A percentile compares a stretch with the other conserved stretches of the same genome.
Evolutionary conservation across 2,888 invertebrate genomes (phyloP).

Genomic region (Automeris io): DNA sequence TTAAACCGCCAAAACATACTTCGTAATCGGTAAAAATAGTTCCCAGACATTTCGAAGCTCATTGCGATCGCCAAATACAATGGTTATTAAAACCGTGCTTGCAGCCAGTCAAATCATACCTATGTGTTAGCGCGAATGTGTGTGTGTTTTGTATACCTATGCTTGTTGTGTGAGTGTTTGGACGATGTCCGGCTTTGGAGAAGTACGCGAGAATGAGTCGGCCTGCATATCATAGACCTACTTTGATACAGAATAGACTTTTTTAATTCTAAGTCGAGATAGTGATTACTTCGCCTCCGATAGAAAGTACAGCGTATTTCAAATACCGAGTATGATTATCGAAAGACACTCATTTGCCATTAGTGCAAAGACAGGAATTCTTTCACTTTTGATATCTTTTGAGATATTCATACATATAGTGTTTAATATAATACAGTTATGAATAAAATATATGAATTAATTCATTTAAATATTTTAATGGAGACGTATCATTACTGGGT

Average conservation of each 20-base stretch:
- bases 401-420: too few species aligned
- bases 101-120: slow-evolving; percentile 53
- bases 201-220: slow-evolving; percentile 54
- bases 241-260: not conserved
- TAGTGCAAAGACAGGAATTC: too few species aligned
- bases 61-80: slow-evolving; percentile 77
- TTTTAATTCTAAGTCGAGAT: too few species aligned
- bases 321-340: too few species aligned
- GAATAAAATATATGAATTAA: too few species aligned
- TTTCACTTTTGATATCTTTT: too few species aligned
- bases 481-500: too few species aligned
- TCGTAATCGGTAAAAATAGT: slow-evolving; percentile 11
- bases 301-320: too few species aligned
- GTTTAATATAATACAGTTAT: too few species aligned
- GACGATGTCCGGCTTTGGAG: slow-evolving; percentile 68
- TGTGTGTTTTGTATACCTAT: slow-evolving; percentile 18
- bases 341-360: too few species aligned
- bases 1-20: slow-evolving; percentile 2
- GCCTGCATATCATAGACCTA: slow-evolving; percentile 42
- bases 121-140: slow-evolving; percentile 24
- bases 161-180: slow-evolving; percentile 26
- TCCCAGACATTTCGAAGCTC: slow-evolving; percentile 46
- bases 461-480: too few species aligned
- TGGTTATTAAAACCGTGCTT: slow-evolving; percentile 66
- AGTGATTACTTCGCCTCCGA: too few species aligned